phyloP scores from a whole-genome alignment of 2,888 invertebrate genomes.

The Piscicola geometra region DNA sequence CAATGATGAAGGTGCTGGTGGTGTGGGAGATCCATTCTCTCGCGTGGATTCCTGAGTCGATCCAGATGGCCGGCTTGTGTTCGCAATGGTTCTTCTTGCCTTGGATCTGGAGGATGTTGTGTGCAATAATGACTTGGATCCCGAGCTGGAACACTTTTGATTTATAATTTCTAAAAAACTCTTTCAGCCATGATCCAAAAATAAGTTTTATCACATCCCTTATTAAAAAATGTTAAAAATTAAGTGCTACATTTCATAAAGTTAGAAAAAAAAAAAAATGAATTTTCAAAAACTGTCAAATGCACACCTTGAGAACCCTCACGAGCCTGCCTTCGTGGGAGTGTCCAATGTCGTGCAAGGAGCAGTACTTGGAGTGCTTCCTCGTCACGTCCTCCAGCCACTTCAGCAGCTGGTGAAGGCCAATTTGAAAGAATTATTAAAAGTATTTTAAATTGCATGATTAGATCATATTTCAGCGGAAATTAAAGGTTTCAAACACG shows the following conservation, averaged over 20 bases:
- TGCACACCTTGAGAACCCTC: conserved; percentile 39
- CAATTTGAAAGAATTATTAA: neutral
- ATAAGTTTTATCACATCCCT: neutral
- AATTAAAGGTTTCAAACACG: too few relatives aligned
- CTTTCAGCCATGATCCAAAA: neutral
- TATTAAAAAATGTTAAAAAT: neutral
- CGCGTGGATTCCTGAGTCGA: conserved; percentile 67
- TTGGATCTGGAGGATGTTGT: conserved; percentile 20
- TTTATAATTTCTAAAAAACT: neutral
- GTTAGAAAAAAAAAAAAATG: too few relatives aligned
- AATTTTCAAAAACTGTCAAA: too few relatives aligned
- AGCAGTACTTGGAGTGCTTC: conserved; percentile 17
- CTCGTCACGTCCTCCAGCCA: conserved; percentile 35
- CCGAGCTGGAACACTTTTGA: neutral
- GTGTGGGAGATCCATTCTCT: conserved; percentile 76
- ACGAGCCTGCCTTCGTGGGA: conserved; percentile 33
- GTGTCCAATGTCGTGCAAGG: conserved; percentile 34
- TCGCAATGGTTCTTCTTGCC: conserved; percentile 32
- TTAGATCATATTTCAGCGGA: neutral
- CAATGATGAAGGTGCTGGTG: conserved; percentile 63
- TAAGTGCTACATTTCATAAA: too few relatives aligned
- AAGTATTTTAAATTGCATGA: neutral
- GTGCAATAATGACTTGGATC: neutral
- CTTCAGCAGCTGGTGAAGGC: conserved; percentile 35
- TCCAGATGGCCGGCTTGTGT: conserved; percentile 70